phyloP scores from a whole-genome alignment of 2,797 vertebrate genomes.

The Onychomys arenicola region DNA sequence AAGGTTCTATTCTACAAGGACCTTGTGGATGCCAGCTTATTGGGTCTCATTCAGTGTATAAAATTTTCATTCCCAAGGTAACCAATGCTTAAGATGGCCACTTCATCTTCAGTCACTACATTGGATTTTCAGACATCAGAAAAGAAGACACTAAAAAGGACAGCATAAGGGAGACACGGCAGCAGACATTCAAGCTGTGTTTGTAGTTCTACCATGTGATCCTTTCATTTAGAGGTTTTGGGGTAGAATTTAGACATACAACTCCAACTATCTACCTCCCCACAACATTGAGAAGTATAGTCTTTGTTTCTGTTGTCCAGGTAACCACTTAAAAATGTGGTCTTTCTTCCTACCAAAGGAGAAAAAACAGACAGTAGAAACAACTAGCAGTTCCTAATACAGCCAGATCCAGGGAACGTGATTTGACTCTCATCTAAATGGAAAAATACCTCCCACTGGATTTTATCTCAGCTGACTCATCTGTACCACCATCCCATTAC shows the following conservation, averaged over 20 bases:
- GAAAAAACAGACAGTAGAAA: neutral
- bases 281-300: neutral
- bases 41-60: neutral
- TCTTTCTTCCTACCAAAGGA: neutral
- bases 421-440: slow-evolving; percentile 55
- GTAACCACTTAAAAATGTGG: slow-evolving; percentile 2
- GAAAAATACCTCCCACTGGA: slow-evolving; percentile 3
- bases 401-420: slow-evolving; percentile 22
- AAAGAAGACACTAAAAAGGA: neutral
- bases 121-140: neutral
- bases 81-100: neutral
- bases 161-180: neutral
- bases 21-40: neutral
- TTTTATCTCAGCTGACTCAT: slow-evolving; percentile 66
- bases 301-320: neutral
- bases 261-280: neutral
- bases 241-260: neutral
- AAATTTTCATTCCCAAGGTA: neutral
- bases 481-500: slow-evolving; percentile 26
- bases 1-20: neutral
- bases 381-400: slow-evolving; percentile 22
- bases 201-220: neutral
- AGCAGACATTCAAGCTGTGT: neutral
- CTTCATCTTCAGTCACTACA: neutral
- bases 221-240: neutral